phyloP scores from a whole-genome alignment of 2,797 vertebrate species.

The Rallus crepitans region DNA sequence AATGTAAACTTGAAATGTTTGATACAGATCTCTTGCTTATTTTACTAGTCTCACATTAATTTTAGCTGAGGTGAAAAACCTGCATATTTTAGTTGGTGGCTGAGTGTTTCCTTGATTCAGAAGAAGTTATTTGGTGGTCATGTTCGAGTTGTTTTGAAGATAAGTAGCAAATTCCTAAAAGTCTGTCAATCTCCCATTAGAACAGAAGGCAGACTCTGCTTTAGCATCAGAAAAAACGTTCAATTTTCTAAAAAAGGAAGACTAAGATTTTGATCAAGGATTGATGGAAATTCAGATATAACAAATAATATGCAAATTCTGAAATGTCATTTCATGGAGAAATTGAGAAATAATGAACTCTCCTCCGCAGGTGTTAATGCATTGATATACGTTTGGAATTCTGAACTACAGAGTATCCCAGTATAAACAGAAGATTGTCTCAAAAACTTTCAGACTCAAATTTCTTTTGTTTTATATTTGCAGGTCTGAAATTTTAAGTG shows the following conservation, averaged over 20 bases:
- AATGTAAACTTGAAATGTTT: background rate
- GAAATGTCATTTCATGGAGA: background rate
- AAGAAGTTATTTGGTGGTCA: background rate
- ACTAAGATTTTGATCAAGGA: background rate
- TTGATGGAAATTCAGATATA: background rate
- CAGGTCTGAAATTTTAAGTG: background rate
- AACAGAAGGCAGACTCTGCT: background rate
- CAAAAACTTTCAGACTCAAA: background rate
- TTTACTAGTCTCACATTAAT: background rate
- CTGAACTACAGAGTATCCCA: background rate
- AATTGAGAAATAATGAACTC: background rate
- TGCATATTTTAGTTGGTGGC: background rate
- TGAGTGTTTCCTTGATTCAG: background rate
- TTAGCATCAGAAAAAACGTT: background rate
- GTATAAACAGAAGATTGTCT: background rate
- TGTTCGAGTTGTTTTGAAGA: background rate
- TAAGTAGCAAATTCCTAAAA: background rate
- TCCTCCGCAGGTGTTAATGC: background rate
- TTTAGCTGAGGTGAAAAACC: background rate
- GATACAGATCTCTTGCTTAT: background rate
- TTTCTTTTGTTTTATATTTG: background rate
- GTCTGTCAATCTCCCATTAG: background rate
- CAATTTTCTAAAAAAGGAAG: background rate
- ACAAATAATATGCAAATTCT: background rate
- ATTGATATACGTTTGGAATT: background rate